Base-by-base conservation (phyloP, 2,113 vertebrate species). In the Scartelaos histophorus region DNA sequence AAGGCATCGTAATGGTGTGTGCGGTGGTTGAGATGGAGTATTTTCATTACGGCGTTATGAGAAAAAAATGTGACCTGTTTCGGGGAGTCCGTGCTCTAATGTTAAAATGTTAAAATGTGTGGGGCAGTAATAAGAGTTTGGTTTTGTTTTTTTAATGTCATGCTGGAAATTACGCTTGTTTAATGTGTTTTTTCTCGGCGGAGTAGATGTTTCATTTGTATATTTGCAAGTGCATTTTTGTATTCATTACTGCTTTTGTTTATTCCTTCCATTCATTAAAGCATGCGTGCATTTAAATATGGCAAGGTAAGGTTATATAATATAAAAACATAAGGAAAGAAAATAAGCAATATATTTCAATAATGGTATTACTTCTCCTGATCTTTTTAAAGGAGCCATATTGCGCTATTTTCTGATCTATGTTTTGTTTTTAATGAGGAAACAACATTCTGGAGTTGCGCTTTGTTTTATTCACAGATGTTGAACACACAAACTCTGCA, bases 1-100 rank as follows among this genome's bases (percentile, higher is more conserved):
- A 78, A 75, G 76, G 56, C 76, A 12, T 61, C 71, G 64, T 77
- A 70, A 78, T 64, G 25, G 69, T 75, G 68, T 73, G 57, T 58
- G n/a, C 49, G 16, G 2, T 1, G 38, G 49, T 72, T 56, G 61
- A 75, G 75, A 53, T 69, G 7, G 47, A 57, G 47, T 67, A 64
- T 74, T 76, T 43, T 68, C 25, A 62, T 43, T 43, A 34, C 29
- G 7, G 17, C 12, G 10, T 38, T 64, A 64, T n/a, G 17, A 9
- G 61, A 10, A 17, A 64, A 58, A 24, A 43, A 43, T 43, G 16
- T 16, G 7, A 64, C 25, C 19, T 43, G 34, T 38, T 43, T 43
- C n/a, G n/a, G 12, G 61, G 61, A 43, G 61, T 64, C 3, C 38
- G 0, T n/a, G 19, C 10, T 12, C 61, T 5, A 29, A 13, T 58